Conservation (phyloP, 2,797 vertebrate species). For the Pseudotriccus pelzelni region DNA sequence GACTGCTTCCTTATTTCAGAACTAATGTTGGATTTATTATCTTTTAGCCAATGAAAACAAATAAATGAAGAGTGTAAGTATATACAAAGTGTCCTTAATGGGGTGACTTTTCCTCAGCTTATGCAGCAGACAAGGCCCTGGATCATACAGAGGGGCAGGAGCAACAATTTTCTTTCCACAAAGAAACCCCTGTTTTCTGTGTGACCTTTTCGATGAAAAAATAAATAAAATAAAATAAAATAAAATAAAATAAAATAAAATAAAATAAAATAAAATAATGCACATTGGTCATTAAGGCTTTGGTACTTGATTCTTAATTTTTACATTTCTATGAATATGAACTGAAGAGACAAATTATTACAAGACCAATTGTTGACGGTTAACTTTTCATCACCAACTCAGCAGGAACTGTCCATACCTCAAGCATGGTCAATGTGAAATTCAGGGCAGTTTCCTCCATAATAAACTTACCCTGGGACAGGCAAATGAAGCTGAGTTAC, state of each 20-base stretch:
- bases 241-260: background rate
- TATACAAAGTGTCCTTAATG: slow-evolving; percentile 59
- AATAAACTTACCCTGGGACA: background rate
- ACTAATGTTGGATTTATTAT: slow-evolving; percentile 3
- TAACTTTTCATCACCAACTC: background rate
- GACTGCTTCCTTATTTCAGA: slow-evolving; percentile 54
- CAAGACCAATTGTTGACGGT: background rate
- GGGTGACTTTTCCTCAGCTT: slow-evolving; percentile 25
- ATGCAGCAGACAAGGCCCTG: background rate
- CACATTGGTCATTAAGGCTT: background rate
- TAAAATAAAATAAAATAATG: background rate
- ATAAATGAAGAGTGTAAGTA: slow-evolving; percentile 19
- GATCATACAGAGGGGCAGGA: background rate
- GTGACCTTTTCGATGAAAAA: background rate
- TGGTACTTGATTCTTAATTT: background rate
- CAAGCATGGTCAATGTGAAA: background rate
- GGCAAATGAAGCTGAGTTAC: background rate
- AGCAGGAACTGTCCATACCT: background rate
- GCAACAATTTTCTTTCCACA: background rate
- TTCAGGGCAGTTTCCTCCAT: background rate
- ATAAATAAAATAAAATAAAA: background rate
- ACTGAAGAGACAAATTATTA: background rate
- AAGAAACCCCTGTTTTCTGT: background rate
- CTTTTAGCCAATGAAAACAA: slow-evolving; percentile 70
- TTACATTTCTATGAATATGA: background rate